Percentiles rank a stretch among this genome's conserved stretches.
phyloP scores from a whole-genome alignment of 2,113 vertebrate species.

The Sinosuthora webbiana region DNA sequence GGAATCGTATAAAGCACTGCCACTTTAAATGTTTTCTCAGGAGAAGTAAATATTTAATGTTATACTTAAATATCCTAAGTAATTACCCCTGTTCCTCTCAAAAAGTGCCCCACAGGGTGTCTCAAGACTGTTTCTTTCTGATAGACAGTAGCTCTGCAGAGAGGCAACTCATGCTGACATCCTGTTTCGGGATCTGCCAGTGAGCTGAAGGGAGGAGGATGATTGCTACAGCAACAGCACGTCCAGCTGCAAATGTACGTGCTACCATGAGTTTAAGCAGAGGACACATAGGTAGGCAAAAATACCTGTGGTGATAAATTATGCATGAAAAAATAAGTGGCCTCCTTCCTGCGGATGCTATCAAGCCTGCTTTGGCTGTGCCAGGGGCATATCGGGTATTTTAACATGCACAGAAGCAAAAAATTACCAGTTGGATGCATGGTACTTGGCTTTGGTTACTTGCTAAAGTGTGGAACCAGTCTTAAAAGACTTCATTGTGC shows the following conservation, averaged over 20 bases:
- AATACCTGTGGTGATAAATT: slow-evolving; percentile 60
- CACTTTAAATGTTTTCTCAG: slow-evolving; percentile 67
- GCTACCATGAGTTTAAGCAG: slow-evolving; percentile 40
- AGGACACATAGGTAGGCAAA: slow-evolving; percentile 51
- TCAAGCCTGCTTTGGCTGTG: not conserved
- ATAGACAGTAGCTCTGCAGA: slow-evolving; percentile 37
- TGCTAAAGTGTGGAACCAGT: not conserved
- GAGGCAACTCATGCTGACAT: slow-evolving; percentile 39
- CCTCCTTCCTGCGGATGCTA: slow-evolving; percentile 62
- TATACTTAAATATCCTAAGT: slow-evolving; percentile 53
- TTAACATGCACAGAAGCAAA: slow-evolving; percentile 6
- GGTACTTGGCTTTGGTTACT: not conserved
- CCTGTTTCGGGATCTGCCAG: slow-evolving; percentile 59
- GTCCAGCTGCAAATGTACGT: slow-evolving; percentile 44
- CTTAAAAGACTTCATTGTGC: slow-evolving; percentile 15
- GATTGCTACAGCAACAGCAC: slow-evolving; percentile 64
- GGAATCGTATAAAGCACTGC: slow-evolving; percentile 43
- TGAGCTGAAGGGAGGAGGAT: not conserved
- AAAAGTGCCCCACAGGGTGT: slow-evolving; percentile 24
- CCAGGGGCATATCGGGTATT: not conserved
- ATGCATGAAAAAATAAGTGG: slow-evolving; percentile 34
- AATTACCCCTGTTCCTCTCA: slow-evolving; percentile 41
- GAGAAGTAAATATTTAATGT: slow-evolving; percentile 65
- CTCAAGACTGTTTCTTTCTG: slow-evolving; percentile 44
- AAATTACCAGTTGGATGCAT: not conserved